A percentile compares a stretch with the other conserved stretches of the same genome.
These are phyloP conservation scores for Hoplostethus atlanticus DNA, from an alignment of 2,797 vertebrate species.

Conservation along the genomic window DNA sequence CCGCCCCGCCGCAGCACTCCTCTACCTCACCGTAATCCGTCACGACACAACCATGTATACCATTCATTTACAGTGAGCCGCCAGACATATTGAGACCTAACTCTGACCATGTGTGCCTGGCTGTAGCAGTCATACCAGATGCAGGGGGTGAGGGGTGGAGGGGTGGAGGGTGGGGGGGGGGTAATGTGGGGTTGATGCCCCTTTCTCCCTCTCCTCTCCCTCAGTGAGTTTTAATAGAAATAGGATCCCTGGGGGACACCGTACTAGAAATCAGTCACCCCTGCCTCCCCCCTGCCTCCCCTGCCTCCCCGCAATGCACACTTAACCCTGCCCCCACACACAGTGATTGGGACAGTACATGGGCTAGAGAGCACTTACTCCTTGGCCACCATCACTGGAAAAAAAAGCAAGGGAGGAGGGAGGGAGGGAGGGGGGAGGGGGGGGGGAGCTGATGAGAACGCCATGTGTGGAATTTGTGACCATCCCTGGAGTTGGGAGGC, in stretches of 20 bases:
- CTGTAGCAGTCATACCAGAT: conserved; percentile 55
- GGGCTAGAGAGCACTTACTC: background rate
- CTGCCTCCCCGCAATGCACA: background rate
- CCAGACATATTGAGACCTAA: conserved; percentile 58
- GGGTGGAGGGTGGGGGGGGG: background rate
- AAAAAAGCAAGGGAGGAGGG: background rate
- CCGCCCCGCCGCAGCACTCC: conserved; percentile 33
- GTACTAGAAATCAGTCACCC: conserved; percentile 8
- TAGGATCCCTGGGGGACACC: conserved; percentile 18
- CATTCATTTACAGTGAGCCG: conserved; percentile 44
- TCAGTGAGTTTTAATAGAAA: conserved; percentile 22
- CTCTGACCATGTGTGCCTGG: conserved; percentile 59
- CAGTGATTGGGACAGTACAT: conserved; percentile 8
- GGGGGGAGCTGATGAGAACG: conserved; percentile 38
- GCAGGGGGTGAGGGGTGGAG: background rate
- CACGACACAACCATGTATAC: conserved; percentile 48
- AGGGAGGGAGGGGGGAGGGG: background rate
- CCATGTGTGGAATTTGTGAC: conserved; percentile 56
- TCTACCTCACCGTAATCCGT: conserved; percentile 46
- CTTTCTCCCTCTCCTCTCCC: conserved; percentile 9
- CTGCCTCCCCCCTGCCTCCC: background rate
- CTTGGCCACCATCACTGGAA: conserved; percentile 12
- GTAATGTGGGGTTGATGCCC: background rate
- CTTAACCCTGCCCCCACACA: background rate
- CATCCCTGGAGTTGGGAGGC: conserved; percentile 24